Evolutionary conservation across 2,113 vertebrate genomes (phyloP).

Genomic region (Bubo scandiacus): DNA sequence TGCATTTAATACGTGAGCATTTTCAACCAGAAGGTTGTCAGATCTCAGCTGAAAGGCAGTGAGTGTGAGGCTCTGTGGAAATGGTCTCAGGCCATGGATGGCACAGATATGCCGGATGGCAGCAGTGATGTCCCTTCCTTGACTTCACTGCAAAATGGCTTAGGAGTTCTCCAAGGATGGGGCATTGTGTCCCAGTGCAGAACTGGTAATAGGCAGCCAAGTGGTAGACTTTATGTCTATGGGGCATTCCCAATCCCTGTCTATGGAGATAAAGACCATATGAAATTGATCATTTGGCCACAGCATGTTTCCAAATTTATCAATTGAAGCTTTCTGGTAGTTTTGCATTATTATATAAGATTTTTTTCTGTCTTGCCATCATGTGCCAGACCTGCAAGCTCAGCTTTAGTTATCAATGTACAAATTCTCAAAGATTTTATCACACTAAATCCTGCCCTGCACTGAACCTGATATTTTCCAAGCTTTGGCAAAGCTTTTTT

Average conservation of each 20-base stretch:
- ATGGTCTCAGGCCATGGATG: background rate
- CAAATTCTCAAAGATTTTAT: background rate
- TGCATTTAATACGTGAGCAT: background rate
- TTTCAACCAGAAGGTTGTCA: background rate
- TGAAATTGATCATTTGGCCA: background rate
- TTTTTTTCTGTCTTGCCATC: background rate
- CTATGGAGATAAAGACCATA: background rate
- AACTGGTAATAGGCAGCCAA: background rate
- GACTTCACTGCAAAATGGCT: background rate
- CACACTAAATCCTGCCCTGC: background rate
- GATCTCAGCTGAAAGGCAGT: background rate
- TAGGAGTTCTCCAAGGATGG: background rate
- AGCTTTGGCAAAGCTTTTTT: background rate
- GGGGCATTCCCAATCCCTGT: background rate
- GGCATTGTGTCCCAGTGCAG: background rate
- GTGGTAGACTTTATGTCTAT: background rate
- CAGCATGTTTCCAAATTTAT: background rate
- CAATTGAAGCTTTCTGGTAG: background rate
- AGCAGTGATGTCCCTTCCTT: background rate
- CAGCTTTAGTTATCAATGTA: background rate
- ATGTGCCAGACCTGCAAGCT: background rate
- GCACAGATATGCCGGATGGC: accelerated
- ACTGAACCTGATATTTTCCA: background rate
- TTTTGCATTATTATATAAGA: background rate
- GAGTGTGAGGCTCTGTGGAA: background rate